Evolutionary conservation across 2,113 vertebrate species (phyloP).

Genomic region (Cochlearius cochlearius): DNA sequence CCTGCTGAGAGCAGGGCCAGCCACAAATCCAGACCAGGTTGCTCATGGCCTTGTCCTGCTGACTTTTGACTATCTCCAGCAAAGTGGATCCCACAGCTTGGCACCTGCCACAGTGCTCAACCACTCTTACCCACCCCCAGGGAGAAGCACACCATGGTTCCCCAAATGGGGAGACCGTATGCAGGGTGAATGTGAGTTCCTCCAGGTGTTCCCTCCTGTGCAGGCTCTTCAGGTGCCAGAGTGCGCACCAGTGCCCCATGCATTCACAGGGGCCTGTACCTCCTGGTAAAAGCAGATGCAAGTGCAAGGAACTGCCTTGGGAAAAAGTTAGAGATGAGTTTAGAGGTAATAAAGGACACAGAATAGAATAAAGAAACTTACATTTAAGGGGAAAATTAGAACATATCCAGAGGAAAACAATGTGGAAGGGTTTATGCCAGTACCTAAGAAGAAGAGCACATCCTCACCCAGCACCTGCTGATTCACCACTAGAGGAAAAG

Average conservation of each 20-base stretch:
- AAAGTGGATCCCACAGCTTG: background rate
- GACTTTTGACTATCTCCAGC: background rate
- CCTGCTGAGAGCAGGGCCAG: background rate
- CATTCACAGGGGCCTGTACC: background rate
- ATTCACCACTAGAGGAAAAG: background rate
- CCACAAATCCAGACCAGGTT: background rate
- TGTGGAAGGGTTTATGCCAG: background rate
- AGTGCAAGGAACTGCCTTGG: background rate
- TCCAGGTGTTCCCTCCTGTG: background rate
- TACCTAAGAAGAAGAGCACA: background rate
- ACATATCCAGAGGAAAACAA: background rate
- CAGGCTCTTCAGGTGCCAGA: background rate
- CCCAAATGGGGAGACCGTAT: background rate
- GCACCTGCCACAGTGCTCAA: background rate
- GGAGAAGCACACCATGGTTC: background rate
- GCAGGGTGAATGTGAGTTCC: background rate
- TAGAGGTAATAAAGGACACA: background rate
- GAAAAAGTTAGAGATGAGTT: background rate
- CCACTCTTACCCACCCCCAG: background rate
- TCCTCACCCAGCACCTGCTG: background rate
- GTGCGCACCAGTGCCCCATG: background rate
- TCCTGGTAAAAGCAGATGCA: background rate
- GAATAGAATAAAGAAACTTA: background rate
- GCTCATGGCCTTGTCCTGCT: background rate
- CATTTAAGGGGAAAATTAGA: background rate